Evolutionary conservation across 2,888 invertebrate genomes (phyloP).

Genomic region (Loripinus fragilis): DNA sequence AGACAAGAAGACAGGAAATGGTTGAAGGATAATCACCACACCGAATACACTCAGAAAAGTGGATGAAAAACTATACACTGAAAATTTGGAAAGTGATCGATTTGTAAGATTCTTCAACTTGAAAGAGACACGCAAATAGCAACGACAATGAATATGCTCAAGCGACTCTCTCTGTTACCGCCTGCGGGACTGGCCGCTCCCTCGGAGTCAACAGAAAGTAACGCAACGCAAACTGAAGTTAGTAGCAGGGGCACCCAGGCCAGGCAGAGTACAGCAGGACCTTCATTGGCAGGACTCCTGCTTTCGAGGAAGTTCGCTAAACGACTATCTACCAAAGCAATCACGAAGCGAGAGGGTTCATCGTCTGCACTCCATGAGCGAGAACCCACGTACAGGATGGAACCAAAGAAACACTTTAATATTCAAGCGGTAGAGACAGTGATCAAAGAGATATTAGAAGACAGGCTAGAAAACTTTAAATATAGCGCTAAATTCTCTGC

Average conservation of each 20-base stretch:
- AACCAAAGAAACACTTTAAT: slow-evolving; percentile 66
- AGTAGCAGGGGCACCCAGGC: neutral
- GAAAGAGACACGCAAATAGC: no score
- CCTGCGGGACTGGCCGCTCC: neutral
- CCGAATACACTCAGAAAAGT: no score
- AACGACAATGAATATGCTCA: neutral
- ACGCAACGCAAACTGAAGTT: neutral
- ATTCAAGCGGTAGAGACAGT: slow-evolving; percentile 52
- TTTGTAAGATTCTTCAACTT: no score
- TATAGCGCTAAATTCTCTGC: slow-evolving; percentile 70
- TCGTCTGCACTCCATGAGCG: slow-evolving; percentile 46
- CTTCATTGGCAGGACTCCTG: slow-evolving; percentile 67
- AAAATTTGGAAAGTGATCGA: no score
- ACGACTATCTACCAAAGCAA: slow-evolving; percentile 56
- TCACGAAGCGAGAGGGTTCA: slow-evolving; percentile 45
- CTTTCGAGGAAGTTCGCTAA: slow-evolving; percentile 70
- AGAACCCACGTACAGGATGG: slow-evolving; percentile 75
- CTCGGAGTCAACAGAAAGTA: neutral
- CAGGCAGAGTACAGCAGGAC: slow-evolving; percentile 29
- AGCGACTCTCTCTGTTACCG: neutral
- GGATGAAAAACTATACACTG: no score
- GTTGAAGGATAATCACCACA: no score
- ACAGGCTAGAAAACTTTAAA: slow-evolving; percentile 58
- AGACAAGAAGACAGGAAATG: no score
- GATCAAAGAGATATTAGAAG: slow-evolving; percentile 61